Conservation (phyloP, 2,113 vertebrate genomes). For the Pseudopodoces humilis region DNA sequence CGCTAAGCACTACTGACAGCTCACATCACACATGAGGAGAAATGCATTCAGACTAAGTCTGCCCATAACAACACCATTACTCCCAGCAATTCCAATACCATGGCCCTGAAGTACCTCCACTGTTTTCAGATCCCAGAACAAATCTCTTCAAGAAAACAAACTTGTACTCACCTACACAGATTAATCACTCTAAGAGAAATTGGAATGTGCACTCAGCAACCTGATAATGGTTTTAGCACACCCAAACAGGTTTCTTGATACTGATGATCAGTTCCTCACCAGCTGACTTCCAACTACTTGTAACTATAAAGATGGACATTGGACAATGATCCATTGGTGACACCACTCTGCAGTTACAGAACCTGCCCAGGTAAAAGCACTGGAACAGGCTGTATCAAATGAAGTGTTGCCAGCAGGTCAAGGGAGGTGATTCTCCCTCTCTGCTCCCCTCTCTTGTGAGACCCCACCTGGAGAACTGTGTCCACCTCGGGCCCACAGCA, state of each 20-base stretch:
- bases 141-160: neutral
- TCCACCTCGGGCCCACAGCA: neutral
- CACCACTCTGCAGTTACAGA: neutral
- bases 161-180: neutral
- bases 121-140: neutral
- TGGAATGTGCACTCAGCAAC: neutral
- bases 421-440: neutral
- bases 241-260: neutral
- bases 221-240: neutral
- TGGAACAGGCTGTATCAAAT: neutral
- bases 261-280: neutral
- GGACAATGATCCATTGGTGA: neutral
- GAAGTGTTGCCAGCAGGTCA: fast-evolving
- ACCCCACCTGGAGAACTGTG: neutral
- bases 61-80: neutral
- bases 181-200: neutral
- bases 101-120: neutral
- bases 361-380: neutral
- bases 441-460: neutral
- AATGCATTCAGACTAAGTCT: neutral
- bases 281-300: neutral
- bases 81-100: neutral
- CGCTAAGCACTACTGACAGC: neutral
- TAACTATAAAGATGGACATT: neutral
- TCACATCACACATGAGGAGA: neutral